These are phyloP conservation scores for Drosophila emarginata DNA, from an alignment of 2,888 invertebrate species.

Conservation along the genomic window DNA sequence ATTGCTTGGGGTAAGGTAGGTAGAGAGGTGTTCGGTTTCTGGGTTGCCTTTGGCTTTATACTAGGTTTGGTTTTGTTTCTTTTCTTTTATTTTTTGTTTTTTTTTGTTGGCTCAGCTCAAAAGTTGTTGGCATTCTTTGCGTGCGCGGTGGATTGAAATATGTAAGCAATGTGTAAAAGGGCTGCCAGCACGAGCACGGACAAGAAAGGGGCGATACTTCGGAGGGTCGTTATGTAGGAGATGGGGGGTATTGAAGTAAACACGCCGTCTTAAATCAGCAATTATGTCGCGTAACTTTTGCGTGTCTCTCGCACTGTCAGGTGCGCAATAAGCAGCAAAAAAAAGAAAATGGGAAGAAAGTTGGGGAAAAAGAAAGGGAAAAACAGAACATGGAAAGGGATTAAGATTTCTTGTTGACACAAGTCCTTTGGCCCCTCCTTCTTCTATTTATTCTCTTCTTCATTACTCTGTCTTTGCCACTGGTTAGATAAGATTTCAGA, in stretches of 20 bases:
- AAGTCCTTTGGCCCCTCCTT: slow-evolving; percentile 30
- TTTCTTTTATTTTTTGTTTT: slow-evolving; percentile 28
- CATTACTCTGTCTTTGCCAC: slow-evolving; percentile 14
- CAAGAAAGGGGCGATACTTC: background rate
- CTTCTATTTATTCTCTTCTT: slow-evolving; percentile 35
- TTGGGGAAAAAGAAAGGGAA: background rate
- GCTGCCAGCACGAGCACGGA: background rate
- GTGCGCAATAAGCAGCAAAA: slow-evolving; percentile 10
- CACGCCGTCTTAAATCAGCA: slow-evolving; percentile 51
- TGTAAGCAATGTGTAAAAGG: slow-evolving; percentile 44
- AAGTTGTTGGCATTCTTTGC: slow-evolving; percentile 46
- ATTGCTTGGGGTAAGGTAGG: background rate
- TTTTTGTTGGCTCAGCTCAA: slow-evolving; percentile 40
- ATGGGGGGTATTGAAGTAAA: background rate
- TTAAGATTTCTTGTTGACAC: slow-evolving; percentile 49
- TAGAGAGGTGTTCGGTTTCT: background rate
- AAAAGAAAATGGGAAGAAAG: background rate
- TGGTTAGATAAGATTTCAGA: slow-evolving; percentile 55
- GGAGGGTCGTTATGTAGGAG: background rate
- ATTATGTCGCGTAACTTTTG: slow-evolving; percentile 52
- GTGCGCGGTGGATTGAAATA: slow-evolving; percentile 44
- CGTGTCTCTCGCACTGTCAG: slow-evolving; percentile 17
- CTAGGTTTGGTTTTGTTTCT: slow-evolving; percentile 14
- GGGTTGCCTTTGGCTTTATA: slow-evolving; percentile 1
- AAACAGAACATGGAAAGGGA: slow-evolving; percentile 39